A percentile compares a stretch with the other conserved stretches of the same genome.
phyloP scores from a whole-genome alignment of 2,113 vertebrate genomes.

The Lasiurus cinereus region DNA sequence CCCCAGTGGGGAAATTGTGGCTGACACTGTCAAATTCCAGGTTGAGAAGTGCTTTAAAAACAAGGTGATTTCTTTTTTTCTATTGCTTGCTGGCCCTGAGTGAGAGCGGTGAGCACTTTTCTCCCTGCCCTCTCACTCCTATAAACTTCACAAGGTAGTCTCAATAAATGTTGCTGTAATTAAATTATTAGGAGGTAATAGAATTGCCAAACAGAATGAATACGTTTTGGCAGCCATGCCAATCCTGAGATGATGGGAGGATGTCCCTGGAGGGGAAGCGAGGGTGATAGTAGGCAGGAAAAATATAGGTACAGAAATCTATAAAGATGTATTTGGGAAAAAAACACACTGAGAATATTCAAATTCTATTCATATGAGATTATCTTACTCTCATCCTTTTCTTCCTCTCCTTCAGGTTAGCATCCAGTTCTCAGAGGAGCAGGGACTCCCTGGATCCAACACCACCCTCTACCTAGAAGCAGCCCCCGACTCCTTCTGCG shows the following conservation, averaged over 20 bases:
- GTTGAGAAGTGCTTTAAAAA: slow-evolving; percentile 91
- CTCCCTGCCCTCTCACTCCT: neutral
- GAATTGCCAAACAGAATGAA: neutral
- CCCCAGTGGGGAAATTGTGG: slow-evolving; percentile 88
- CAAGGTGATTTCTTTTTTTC: slow-evolving; percentile 86
- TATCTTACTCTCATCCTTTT: neutral
- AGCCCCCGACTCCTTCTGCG: slow-evolving; percentile 90
- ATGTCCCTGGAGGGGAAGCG: neutral
- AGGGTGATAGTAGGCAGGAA: neutral
- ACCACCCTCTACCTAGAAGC: slow-evolving; percentile 88
- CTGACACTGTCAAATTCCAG: slow-evolving; percentile 86
- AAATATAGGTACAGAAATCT: neutral
- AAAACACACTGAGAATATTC: neutral
- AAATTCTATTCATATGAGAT: neutral
- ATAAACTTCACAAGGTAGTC: neutral
- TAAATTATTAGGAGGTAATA: neutral
- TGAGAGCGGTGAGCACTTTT: neutral
- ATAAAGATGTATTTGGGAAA: neutral
- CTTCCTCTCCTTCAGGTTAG: slow-evolving; percentile 87
- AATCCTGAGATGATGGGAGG: neutral
- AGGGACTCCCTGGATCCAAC: slow-evolving; percentile 87
- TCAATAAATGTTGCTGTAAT: neutral
- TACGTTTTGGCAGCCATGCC: neutral
- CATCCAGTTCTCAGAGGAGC: slow-evolving; percentile 88
- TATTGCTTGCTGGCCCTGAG: neutral